Conservation (phyloP, 2,113 vertebrate genomes). For the Macroglossus sobrinus region DNA sequence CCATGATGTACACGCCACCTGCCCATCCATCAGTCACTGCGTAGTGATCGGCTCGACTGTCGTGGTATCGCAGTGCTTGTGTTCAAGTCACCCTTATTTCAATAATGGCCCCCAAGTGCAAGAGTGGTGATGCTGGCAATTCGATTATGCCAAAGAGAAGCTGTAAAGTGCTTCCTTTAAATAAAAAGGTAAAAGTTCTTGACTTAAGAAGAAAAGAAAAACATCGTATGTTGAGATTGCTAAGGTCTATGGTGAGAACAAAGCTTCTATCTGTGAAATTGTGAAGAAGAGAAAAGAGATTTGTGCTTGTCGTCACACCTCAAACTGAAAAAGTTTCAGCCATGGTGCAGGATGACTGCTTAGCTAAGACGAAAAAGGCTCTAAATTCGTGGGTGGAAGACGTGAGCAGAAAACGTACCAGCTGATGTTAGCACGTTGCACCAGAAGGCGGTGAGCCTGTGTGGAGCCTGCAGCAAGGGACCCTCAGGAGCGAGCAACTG, state of each 20-base stretch:
- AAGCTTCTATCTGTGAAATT: neutral
- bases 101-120: neutral
- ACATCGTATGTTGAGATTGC: neutral
- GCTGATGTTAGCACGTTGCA: rapidly evolving
- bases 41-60: neutral
- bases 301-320: neutral
- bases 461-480: neutral
- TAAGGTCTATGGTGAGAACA: neutral
- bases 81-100: neutral
- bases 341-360: neutral
- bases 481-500: neutral
- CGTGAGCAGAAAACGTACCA: neutral
- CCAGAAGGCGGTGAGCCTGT: neutral
- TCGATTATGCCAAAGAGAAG: neutral
- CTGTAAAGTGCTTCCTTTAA: neutral
- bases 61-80: neutral
- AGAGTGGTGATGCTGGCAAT: neutral
- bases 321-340: neutral
- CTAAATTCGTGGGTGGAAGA: neutral
- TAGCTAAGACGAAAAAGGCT: neutral
- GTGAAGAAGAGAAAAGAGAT: neutral
- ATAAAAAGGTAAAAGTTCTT: neutral
- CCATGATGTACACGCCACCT: neutral
- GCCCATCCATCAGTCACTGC: neutral
- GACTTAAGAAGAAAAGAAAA: neutral